Conservation (phyloP, 2,113 vertebrate species). For the Trochalopteron elliotii region DNA sequence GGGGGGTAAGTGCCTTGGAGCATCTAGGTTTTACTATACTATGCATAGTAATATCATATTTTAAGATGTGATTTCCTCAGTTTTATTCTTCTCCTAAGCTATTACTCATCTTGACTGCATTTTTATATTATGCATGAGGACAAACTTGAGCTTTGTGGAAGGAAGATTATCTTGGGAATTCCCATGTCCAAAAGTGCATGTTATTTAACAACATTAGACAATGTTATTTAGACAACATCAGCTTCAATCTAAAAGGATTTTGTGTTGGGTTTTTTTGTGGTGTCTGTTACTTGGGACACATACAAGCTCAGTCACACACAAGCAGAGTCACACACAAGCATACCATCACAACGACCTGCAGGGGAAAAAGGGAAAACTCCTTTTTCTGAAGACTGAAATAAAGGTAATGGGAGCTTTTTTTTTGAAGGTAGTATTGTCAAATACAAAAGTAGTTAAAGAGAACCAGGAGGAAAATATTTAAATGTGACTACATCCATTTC, state of each 20-base stretch:
- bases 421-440: not conserved
- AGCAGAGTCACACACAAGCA: rapidly evolving
- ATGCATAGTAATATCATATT: not conserved
- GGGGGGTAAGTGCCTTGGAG: not conserved
- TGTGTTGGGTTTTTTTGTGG: not conserved
- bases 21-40: not conserved
- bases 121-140: conserved; percentile 49
- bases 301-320: not conserved
- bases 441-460: not conserved
- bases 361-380: not conserved
- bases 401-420: not conserved
- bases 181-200: not conserved
- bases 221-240: not conserved
- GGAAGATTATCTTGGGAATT: not conserved
- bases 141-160: not conserved
- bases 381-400: not conserved
- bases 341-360: not conserved
- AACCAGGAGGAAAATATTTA: not conserved
- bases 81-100: conserved; percentile 4
- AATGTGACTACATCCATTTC: not conserved
- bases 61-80: not conserved
- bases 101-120: conserved; percentile 28
- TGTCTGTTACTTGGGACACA: not conserved
- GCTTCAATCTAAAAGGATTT: not conserved
- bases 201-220: not conserved